Conservation (phyloP, 2,888 invertebrate genomes). For the Lithodes maja region DNA sequence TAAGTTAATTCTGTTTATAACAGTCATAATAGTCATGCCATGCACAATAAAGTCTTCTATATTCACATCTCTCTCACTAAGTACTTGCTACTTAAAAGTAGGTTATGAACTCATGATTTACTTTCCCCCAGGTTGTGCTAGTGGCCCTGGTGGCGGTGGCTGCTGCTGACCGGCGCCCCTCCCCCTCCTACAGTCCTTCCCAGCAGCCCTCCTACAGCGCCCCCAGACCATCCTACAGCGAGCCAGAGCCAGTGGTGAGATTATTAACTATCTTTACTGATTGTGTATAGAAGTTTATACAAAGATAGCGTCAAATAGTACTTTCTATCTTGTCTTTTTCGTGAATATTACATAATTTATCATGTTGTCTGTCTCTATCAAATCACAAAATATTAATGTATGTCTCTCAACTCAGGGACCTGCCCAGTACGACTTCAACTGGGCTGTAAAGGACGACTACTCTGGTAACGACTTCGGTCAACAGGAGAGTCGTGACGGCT, state of each 20-base stretch:
- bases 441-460: slow-evolving; percentile 56
- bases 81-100: not conserved
- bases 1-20: too few species aligned
- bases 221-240: slow-evolving; percentile 37
- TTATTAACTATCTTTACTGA: too few species aligned
- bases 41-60: too few species aligned
- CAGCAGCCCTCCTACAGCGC: slow-evolving; percentile 37
- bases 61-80: too few species aligned
- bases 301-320: too few species aligned
- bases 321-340: too few species aligned
- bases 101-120: not conserved
- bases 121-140: not conserved
- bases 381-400: not conserved
- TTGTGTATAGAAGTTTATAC: too few species aligned
- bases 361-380: too few species aligned
- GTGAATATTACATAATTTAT: too few species aligned
- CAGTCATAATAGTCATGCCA: too few species aligned
- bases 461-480: slow-evolving; percentile 55
- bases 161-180: not conserved
- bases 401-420: slow-evolving; percentile 11
- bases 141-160: slow-evolving; percentile 39
- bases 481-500: slow-evolving; percentile 51
- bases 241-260: slow-evolving; percentile 39
- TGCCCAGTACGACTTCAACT: slow-evolving; percentile 57
- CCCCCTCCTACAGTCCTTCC: not conserved